A percentile compares a stretch with the other conserved stretches of the same genome.
phyloP scores from a whole-genome alignment of 2,888 invertebrate genomes.

The Campoletis raptor region DNA sequence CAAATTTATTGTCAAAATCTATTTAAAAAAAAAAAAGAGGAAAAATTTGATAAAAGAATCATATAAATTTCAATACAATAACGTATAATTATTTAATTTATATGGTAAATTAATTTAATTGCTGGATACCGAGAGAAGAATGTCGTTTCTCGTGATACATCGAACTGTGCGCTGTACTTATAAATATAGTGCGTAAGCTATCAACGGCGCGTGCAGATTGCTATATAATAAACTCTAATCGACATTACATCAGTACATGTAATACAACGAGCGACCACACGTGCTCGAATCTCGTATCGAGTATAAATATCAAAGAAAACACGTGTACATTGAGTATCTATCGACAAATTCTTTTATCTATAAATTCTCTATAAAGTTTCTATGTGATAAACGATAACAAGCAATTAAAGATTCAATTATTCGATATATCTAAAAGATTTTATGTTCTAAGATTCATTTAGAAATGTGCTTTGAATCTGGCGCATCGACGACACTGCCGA shows the following conservation, averaged over 20 bases:
- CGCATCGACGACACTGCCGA: too few relatives aligned
- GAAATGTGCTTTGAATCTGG: neutral
- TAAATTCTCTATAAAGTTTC: conserved; percentile 19
- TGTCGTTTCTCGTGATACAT: conserved; percentile 30
- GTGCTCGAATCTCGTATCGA: conserved; percentile 4
- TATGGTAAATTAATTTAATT: neutral
- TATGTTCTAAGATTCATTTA: neutral
- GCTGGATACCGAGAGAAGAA: conserved; percentile 1
- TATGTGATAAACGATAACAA: conserved; percentile 23
- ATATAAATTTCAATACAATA: neutral
- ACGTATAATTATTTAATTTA: neutral
- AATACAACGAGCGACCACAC: conserved; percentile 14
- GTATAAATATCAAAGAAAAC: neutral
- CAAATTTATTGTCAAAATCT: neutral
- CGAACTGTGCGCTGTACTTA: neutral
- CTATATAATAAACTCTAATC: conserved; percentile 37
- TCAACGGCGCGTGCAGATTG: conserved; percentile 29
- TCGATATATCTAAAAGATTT: neutral
- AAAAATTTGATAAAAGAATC: neutral
- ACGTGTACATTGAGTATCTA: conserved; percentile 2
- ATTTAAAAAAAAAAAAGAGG: neutral
- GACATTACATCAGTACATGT: conserved; percentile 15
- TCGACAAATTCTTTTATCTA: neutral
- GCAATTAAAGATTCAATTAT: conserved; percentile 18
- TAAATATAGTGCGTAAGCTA: conserved; percentile 11